Evolutionary conservation across 2,113 vertebrate species (phyloP), one percentile per base, ranked within the genome.

Genomic region (Eretmochelys imbricata): DNA sequence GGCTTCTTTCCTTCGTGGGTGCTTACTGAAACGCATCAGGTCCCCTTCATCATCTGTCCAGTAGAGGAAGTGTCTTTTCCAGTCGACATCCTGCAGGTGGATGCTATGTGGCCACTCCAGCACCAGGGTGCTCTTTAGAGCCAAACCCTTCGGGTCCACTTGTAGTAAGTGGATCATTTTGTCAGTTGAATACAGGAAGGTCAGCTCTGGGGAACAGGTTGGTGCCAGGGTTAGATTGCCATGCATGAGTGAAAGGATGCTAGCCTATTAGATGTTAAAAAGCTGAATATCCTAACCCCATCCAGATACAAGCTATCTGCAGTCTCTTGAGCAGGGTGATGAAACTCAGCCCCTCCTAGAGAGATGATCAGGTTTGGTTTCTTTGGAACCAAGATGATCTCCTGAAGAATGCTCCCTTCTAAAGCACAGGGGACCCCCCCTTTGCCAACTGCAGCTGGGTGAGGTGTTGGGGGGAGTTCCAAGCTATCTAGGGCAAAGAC

Each of bases 41-140:
- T 96, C 98, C 9, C 99, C 99, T 10, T 14, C 98, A 10, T 98
- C 93, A 97, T 99, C 98, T 2, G 98, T 97, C 98, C 99, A 99
- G 10, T 99, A 99, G 27, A 99, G 82, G 91, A 98, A 97, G 1
- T 98, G 97, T 95, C 98, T 98, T 93, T 98, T 97, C 99, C 99
- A 99, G 95, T 99, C 98, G 48, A 99, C 29, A 19, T 99, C 99
- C 97, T 99, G 98, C 10, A 99, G 97, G 51, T 98, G 93, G 57
- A 99, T 89, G 50, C 97, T 75, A 6, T 98, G 96, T 6, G 95
- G 80, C n/a, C 99, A 98, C 57, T 97, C 81, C 80, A 98, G 98
- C 22, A 99, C 92, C 65, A 55, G 78, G 9, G 90, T 96, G 90
- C 97, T 94, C 5, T 97, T 55, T 95, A 95, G 4, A 82, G 81